Evolutionary conservation across 1,140 invertebrate genomes (phyloP).

Genomic region (Papilio dardanus): DNA sequence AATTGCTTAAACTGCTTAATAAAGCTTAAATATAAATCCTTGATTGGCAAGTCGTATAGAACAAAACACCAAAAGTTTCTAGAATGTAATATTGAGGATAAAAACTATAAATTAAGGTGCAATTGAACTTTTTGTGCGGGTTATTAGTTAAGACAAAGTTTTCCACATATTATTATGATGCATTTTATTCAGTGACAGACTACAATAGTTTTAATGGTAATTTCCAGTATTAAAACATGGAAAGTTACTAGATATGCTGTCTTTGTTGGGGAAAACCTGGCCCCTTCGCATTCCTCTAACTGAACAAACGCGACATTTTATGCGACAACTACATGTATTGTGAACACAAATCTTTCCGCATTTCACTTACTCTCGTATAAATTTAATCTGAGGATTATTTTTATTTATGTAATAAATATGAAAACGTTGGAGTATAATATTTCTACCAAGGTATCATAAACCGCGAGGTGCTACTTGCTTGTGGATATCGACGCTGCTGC

Average conservation of each 20-base stretch:
- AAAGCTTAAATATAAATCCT: not conserved
- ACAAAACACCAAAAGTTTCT: not conserved
- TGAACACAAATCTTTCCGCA: not conserved
- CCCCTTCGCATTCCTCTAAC: not conserved
- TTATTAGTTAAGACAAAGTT: not conserved
- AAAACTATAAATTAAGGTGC: not conserved
- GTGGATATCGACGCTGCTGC: not conserved
- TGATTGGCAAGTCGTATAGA: not conserved
- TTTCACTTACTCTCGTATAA: too few relatives aligned
- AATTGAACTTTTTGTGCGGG: not conserved
- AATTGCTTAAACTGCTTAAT: not conserved
- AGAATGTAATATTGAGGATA: not conserved
- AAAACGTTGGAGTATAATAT: too few relatives aligned
- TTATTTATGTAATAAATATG: too few relatives aligned
- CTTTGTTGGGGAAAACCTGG: not conserved
- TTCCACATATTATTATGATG: not conserved
- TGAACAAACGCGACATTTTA: not conserved
- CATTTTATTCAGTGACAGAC: not conserved
- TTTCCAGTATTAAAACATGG: constrained; percentile 4
- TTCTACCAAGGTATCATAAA: too few relatives aligned
- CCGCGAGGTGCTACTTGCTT: not conserved
- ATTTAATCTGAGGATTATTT: too few relatives aligned
- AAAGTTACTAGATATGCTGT: not conserved
- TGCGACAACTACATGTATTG: not conserved
- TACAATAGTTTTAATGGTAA: not conserved